Evolutionary conservation across 2,888 invertebrate species (phyloP).

Genomic region (Agrypnus murinus): DNA sequence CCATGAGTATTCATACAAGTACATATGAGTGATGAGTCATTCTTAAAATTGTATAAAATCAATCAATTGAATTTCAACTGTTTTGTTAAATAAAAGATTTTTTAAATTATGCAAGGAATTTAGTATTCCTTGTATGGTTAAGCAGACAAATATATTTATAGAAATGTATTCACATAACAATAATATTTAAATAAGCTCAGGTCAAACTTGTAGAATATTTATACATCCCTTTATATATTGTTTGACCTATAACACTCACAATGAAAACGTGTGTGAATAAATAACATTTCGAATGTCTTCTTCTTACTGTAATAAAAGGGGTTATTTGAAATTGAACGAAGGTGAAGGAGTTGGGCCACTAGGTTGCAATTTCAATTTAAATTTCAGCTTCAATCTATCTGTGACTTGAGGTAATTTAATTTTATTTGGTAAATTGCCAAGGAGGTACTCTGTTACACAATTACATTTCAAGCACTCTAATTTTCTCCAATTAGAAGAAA

Average conservation of each 20-base stretch:
- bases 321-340: constrained; percentile 28
- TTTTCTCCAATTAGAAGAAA: constrained; percentile 50
- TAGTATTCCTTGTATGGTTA: neutral
- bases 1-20: no score
- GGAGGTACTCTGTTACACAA: constrained; percentile 45
- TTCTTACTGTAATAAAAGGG: neutral
- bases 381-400: constrained; percentile 45
- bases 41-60: no score
- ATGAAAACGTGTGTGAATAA: constrained; percentile 5
- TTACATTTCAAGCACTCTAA: constrained; percentile 50
- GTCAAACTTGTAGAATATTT: constrained; percentile 46
- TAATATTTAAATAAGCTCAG: constrained; percentile 36
- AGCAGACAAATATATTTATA: constrained; percentile 13
- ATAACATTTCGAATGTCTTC: constrained; percentile 18
- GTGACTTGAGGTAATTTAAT: constrained; percentile 48
- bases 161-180: constrained; percentile 14
- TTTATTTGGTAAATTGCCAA: constrained; percentile 51
- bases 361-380: constrained; percentile 43
- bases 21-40: no score
- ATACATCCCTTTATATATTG: constrained; percentile 37
- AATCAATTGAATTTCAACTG: no score
- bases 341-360: no score
- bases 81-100: no score
- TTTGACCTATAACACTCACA: constrained; percentile 36
- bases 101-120: neutral